These are phyloP conservation scores for Trachelus tabidus DNA, from an alignment of 2,888 invertebrate species.

Conservation along the genomic window DNA sequence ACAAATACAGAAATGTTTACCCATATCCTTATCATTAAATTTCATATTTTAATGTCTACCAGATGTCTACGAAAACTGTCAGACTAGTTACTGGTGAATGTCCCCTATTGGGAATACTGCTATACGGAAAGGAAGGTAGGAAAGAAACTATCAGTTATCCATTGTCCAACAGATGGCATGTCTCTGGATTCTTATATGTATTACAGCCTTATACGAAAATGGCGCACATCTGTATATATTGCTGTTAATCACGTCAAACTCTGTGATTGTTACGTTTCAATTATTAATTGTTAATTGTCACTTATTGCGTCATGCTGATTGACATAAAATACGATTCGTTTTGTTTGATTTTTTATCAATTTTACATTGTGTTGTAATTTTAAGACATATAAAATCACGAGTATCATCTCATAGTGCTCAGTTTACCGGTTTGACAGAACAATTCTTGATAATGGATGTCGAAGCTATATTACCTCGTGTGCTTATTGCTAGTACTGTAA, in stretches of 20 bases:
- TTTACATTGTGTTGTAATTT: not conserved
- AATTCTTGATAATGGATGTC: slow-evolving; percentile 37
- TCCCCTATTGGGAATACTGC: too few relatives aligned
- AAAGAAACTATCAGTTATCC: not conserved
- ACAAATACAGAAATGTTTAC: not conserved
- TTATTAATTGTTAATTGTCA: not conserved
- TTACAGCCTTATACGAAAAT: not conserved
- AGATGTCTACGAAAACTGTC: not conserved
- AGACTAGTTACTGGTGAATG: not conserved
- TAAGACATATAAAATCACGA: not conserved
- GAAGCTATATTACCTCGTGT: slow-evolving; percentile 43
- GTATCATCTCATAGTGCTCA: not conserved
- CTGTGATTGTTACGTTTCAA: not conserved
- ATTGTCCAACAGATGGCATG: not conserved
- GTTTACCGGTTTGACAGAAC: slow-evolving; percentile 14
- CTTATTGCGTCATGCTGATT: not conserved
- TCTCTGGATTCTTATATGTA: not conserved
- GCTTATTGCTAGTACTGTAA: slow-evolving; percentile 48
- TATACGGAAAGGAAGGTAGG: too few relatives aligned
- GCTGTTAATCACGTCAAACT: not conserved
- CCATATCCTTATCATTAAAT: not conserved
- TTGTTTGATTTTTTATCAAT: not conserved
- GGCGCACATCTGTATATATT: not conserved
- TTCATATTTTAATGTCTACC: not conserved
- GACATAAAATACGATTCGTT: not conserved